Conservation (phyloP, 2,797 vertebrate species). For the Meriones psammophilus region DNA sequence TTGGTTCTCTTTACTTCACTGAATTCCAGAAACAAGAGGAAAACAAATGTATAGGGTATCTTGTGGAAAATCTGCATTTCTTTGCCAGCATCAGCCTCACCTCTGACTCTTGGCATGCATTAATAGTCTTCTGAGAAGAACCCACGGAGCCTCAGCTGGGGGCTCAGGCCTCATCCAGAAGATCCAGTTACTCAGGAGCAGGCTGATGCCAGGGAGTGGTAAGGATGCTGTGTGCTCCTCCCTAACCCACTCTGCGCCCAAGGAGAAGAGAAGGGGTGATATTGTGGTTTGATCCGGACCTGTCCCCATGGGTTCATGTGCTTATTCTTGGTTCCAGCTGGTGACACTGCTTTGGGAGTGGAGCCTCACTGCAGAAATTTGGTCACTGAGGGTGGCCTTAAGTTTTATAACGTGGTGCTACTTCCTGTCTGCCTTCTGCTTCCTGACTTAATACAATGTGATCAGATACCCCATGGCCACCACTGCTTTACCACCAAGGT, state of each 20-base stretch:
- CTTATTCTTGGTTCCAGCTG: neutral
- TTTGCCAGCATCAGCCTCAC: rapidly evolving
- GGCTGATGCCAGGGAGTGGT: neutral
- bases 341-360: neutral
- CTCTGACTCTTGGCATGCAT: neutral
- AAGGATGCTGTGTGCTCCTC: neutral
- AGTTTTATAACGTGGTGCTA: neutral
- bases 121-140: neutral
- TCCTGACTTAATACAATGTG: neutral
- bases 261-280: neutral
- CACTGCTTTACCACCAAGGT: too few species aligned
- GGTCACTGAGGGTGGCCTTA: neutral
- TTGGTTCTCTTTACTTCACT: neutral
- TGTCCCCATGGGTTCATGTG: neutral
- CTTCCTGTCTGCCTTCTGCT: neutral
- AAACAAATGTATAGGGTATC: neutral
- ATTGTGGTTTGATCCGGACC: neutral
- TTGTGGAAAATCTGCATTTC: neutral
- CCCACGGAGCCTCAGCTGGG: rapidly evolving
- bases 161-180: rapidly evolving
- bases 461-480: neutral
- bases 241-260: neutral
- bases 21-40: neutral
- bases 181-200: neutral
- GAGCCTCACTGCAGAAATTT: neutral